These are phyloP conservation scores for Podocnemis expansa DNA, from an alignment of 2,113 vertebrate genomes.

Conservation along the genomic window DNA sequence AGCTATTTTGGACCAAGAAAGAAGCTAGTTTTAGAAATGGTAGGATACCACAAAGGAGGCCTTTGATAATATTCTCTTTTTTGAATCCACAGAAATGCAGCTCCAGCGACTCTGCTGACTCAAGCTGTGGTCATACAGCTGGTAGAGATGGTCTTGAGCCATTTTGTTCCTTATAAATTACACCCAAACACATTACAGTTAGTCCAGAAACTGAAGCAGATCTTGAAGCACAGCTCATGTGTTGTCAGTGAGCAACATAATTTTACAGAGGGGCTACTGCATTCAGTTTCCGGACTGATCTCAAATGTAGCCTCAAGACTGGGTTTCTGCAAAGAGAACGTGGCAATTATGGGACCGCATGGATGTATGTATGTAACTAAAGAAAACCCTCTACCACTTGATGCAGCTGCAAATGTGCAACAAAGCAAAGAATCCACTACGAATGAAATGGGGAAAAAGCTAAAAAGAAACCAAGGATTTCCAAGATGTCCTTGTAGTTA, in stretches of 20 bases:
- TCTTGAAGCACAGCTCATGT: not conserved
- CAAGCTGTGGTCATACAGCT: not conserved
- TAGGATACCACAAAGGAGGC: not conserved
- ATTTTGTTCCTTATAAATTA: no score
- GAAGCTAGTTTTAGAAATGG: not conserved
- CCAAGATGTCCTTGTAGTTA: no score
- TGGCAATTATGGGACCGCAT: not conserved
- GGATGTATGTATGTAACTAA: not conserved
- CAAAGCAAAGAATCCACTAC: no score
- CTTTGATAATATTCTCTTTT: not conserved
- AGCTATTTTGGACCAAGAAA: not conserved
- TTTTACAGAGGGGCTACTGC: not conserved
- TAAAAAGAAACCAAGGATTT: no score
- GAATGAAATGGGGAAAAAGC: no score
- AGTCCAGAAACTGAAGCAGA: not conserved
- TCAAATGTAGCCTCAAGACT: not conserved
- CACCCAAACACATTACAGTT: fast-evolving
- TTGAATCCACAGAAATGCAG: not conserved
- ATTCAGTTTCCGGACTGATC: not conserved
- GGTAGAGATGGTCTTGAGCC: not conserved
- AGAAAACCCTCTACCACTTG: not conserved
- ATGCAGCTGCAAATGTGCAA: no score
- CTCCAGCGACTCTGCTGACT: not conserved
- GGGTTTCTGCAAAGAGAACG: not conserved
- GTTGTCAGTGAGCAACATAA: not conserved